Percentiles rank a stretch among this genome's conserved stretches.
phyloP scores from a whole-genome alignment of 2,113 vertebrate genomes.

The Microcebus griseorufus region DNA sequence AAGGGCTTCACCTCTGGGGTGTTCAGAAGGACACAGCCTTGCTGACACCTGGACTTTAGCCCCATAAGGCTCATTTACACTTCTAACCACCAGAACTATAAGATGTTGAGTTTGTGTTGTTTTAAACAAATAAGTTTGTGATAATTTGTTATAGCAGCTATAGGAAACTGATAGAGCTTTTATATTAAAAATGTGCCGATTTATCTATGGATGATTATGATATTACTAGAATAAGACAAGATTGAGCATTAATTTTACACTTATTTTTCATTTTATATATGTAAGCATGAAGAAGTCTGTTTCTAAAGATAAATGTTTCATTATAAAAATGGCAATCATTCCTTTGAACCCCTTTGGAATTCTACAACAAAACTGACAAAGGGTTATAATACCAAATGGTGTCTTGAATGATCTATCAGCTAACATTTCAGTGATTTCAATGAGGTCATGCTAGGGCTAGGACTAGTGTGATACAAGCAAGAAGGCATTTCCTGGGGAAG shows the following conservation, averaged over 20 bases:
- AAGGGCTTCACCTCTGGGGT: not conserved
- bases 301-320: not conserved
- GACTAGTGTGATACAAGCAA: not conserved
- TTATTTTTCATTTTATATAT: not conserved
- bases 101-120: not conserved
- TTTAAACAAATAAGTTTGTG: not conserved
- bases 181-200: not conserved
- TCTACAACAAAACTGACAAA: not conserved
- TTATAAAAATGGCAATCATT: not conserved
- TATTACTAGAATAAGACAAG: not conserved
- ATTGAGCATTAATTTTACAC: not conserved
- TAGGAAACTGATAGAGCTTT: not conserved
- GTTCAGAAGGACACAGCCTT: rapidly evolving
- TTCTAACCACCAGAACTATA: not conserved
- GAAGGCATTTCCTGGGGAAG: rapidly evolving
- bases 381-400: not conserved
- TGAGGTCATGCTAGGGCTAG: no score
- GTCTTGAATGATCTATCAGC: not conserved
- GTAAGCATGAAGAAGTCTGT: not conserved
- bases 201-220: not conserved
- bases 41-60: not conserved
- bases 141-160: not conserved
- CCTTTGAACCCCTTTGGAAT: not conserved
- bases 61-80: not conserved
- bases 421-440: not conserved